Evolutionary conservation across 2,888 invertebrate genomes (phyloP).

Genomic region (Lasius platythorax): DNA sequence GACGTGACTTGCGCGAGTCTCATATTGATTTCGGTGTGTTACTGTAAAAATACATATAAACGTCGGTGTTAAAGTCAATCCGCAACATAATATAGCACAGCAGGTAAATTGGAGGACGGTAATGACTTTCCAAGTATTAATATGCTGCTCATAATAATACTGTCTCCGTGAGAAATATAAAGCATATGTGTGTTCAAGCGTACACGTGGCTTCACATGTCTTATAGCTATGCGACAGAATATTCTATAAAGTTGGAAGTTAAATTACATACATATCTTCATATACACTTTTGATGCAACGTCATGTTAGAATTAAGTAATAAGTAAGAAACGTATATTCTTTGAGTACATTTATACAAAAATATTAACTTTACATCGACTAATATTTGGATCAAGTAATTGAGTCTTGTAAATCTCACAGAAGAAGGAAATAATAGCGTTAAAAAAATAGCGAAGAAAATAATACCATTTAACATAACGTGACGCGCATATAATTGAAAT

Average conservation of each 20-base stretch:
- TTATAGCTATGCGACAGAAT: conserved; percentile 17
- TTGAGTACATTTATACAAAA: neutral
- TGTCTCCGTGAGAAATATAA: conserved; percentile 3
- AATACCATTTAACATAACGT: neutral
- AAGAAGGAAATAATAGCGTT: neutral
- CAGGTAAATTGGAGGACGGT: neutral
- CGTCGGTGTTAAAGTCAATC: conserved; percentile 1
- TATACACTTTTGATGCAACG: neutral
- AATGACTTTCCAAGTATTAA: conserved; percentile 31
- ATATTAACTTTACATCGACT: neutral
- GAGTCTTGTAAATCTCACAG: neutral
- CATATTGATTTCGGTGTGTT: neutral
- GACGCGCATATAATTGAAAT: neutral
- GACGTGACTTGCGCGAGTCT: neutral
- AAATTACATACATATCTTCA: conserved; percentile 21
- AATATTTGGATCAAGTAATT: neutral
- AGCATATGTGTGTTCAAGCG: neutral
- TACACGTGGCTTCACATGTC: conserved; percentile 5
- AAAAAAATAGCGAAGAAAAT: too few species aligned
- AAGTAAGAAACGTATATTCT: neutral
- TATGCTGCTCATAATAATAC: conserved; percentile 6
- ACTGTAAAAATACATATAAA: conserved; percentile 16
- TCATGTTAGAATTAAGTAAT: neutral
- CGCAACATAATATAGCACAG: conserved; percentile 16
- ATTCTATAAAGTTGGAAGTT: conserved; percentile 35